Percentiles rank a stretch among this genome's conserved stretches.
Conservation (phyloP, 37 sponge, comb jelly and placozoan genomes). For the Oscarella lobularis region DNA sequence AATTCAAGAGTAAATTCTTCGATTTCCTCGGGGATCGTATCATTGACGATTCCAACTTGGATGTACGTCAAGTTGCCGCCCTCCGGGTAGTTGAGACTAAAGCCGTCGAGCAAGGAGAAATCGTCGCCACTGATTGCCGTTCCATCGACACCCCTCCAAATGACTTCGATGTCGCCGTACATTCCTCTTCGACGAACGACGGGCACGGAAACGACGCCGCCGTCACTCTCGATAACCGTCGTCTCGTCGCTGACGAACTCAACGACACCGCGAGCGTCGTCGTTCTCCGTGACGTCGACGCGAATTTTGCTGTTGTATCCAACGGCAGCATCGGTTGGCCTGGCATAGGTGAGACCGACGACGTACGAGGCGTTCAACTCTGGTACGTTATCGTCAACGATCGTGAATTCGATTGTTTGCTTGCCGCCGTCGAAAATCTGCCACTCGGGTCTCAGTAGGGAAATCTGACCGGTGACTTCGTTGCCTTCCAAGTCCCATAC, state of each 20-base stretch:
- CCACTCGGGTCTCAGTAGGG: no score
- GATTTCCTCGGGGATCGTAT: neutral
- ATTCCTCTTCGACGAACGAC: slow-evolving; percentile 1
- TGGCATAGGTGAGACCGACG: neutral
- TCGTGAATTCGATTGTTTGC: neutral
- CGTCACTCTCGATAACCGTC: neutral
- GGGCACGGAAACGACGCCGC: neutral
- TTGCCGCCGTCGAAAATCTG: no score
- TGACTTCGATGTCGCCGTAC: neutral
- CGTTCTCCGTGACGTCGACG: neutral
- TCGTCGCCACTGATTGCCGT: neutral
- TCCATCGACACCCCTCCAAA: neutral
- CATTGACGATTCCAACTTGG: neutral
- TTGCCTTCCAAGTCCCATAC: neutral
- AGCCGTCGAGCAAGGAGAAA: neutral
- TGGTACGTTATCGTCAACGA: neutral
- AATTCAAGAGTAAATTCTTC: neutral
- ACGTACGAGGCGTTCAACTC: slow-evolving; percentile 2
- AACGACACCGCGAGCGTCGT: slow-evolving; percentile 4
- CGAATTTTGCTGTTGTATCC: neutral
- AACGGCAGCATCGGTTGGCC: neutral
- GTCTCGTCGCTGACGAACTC: neutral
- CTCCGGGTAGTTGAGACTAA: neutral
- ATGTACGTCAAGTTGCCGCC: neutral
- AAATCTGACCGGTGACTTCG: neutral